Evolutionary conservation across 2,888 invertebrate species (phyloP).

Genomic region (Charanyca ferruginea): DNA sequence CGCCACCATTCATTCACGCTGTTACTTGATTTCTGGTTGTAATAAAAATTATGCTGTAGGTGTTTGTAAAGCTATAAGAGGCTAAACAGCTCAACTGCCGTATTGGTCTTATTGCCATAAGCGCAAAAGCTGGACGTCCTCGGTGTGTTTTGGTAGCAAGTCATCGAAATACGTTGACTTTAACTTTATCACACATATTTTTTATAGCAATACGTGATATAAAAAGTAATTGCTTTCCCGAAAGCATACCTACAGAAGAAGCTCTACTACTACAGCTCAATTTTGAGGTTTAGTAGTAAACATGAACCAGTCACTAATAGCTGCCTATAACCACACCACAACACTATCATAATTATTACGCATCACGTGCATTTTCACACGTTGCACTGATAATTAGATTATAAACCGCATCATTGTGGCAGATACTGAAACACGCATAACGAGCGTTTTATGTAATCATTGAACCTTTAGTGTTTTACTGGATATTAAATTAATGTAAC

Average conservation of each 20-base stretch:
- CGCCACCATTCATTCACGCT: constrained; percentile 43
- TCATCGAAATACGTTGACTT: no score
- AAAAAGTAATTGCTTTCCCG: no score
- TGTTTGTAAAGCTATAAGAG: not conserved
- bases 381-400: constrained; percentile 37
- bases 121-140: no score
- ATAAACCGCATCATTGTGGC: constrained; percentile 17
- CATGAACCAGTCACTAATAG: not conserved
- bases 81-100: no score
- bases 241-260: no score
- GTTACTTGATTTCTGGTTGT: constrained; percentile 24
- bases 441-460: constrained; percentile 3
- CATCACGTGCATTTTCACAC: constrained; percentile 35
- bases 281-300: not conserved
- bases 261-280: no score
- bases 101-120: no score
- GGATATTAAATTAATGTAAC: no score
- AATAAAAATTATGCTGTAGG: not conserved
- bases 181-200: no score
- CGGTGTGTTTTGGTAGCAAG: no score
- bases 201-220: no score
- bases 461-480: not conserved
- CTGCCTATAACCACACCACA: constrained; percentile 18
- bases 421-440: constrained; percentile 23
- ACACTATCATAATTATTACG: constrained; percentile 32